Percentiles rank a stretch among this genome's conserved stretches.
These are phyloP conservation scores for Sclerurus mexicanus DNA, from an alignment of 2,113 vertebrate species.

Conservation along the genomic window DNA sequence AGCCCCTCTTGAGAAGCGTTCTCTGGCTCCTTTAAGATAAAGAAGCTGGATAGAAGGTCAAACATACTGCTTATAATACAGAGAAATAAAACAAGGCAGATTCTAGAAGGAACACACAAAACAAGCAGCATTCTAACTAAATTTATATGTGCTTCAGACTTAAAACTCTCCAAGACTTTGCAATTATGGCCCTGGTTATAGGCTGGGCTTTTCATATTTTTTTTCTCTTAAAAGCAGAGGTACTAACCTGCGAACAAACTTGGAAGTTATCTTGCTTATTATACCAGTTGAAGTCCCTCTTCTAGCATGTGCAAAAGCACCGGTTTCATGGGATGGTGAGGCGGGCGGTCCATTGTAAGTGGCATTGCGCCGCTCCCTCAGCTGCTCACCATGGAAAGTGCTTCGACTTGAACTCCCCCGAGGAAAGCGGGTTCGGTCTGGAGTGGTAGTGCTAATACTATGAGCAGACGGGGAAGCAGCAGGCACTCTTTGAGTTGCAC, in stretches of 20 bases:
- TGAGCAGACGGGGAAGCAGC: slow-evolving; percentile 93
- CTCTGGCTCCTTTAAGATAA: neutral
- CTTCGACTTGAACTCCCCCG: slow-evolving; percentile 94
- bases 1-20: neutral
- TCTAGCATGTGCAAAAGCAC: slow-evolving; percentile 87
- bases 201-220: neutral
- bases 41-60: neutral
- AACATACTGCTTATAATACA: neutral
- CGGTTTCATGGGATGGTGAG: slow-evolving; percentile 91
- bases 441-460: slow-evolving; percentile 89
- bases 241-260: slow-evolving; percentile 95
- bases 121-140: neutral
- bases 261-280: slow-evolving; percentile 97
- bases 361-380: slow-evolving; percentile 92
- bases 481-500: slow-evolving; percentile 83
- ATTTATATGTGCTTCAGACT: neutral
- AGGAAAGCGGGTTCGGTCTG: slow-evolving; percentile 94
- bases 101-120: neutral
- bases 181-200: neutral
- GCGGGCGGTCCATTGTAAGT: slow-evolving; percentile 95
- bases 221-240: neutral
- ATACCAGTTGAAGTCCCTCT: slow-evolving; percentile 92
- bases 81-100: neutral
- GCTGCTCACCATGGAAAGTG: slow-evolving; percentile 97
- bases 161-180: neutral